phyloP scores from a whole-genome alignment of 2,113 vertebrate genomes.

The Tupaia chinensis region DNA sequence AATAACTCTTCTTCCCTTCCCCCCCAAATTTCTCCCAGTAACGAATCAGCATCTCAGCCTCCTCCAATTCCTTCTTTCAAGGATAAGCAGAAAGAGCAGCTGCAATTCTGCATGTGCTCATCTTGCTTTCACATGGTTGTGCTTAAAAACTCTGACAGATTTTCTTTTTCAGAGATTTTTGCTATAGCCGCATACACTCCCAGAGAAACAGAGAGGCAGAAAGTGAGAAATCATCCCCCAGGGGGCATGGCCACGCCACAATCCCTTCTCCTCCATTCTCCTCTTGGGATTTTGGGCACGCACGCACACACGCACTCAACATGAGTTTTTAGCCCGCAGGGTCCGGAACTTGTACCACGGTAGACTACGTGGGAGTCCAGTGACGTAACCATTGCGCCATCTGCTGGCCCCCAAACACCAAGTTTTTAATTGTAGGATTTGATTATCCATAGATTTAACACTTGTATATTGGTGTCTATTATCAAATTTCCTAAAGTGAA shows the following conservation, averaged over 20 bases:
- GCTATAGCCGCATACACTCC: too few relatives aligned
- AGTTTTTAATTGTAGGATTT: background rate
- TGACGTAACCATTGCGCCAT: too few relatives aligned
- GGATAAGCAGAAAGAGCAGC: background rate
- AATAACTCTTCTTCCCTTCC: background rate
- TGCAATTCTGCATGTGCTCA: background rate
- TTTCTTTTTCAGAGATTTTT: too few relatives aligned
- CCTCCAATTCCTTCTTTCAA: background rate
- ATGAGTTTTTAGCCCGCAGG: too few relatives aligned
- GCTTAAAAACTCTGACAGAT: background rate
- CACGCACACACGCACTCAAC: too few relatives aligned
- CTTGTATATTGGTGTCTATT: background rate
- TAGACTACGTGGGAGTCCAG: too few relatives aligned
- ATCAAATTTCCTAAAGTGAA: constrained; percentile 8
- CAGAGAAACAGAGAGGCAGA: too few relatives aligned
- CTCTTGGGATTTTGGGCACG: too few relatives aligned
- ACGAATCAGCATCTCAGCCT: background rate
- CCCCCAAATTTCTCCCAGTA: background rate
- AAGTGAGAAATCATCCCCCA: too few relatives aligned
- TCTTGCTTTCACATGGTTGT: background rate
- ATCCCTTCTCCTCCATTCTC: too few relatives aligned
- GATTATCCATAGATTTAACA: background rate
- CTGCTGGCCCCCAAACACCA: background rate
- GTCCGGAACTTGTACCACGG: too few relatives aligned
- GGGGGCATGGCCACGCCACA: too few relatives aligned